These are phyloP conservation scores for Heliothis virescens DNA, from an alignment of 1,140 invertebrate genomes.

Conservation along the genomic window DNA sequence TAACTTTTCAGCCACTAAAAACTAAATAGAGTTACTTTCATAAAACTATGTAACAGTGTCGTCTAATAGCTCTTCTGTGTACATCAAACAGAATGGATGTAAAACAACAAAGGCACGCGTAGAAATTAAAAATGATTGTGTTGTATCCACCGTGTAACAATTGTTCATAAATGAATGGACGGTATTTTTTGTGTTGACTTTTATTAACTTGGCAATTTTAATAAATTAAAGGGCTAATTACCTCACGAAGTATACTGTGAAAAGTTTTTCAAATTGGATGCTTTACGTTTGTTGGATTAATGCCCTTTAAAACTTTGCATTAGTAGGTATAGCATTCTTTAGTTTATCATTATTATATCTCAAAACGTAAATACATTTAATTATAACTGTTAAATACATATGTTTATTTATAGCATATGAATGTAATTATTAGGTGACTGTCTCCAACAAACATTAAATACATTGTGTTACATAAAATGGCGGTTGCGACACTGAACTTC, in stretches of 20 bases:
- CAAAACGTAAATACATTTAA: not conserved
- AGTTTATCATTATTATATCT: not conserved
- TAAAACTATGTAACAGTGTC: conserved; percentile 35
- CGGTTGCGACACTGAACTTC: conserved; percentile 81
- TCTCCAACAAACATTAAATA: conserved; percentile 11
- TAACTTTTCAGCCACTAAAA: conserved; percentile 50
- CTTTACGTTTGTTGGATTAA: too few species aligned
- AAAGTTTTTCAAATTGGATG: not conserved
- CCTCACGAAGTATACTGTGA: conserved; percentile 1
- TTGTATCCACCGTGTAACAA: conserved; percentile 9
- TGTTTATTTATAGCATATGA: conserved; percentile 1
- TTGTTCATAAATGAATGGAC: conserved; percentile 32
- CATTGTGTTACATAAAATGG: conserved; percentile 63
- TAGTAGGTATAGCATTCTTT: too few species aligned
- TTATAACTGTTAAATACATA: not conserved
- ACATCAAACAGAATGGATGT: conserved; percentile 5
- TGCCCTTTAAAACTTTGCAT: too few species aligned
- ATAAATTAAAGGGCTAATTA: conserved; percentile 36
- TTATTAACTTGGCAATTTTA: conserved; percentile 24
- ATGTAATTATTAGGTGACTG: conserved; percentile 4
- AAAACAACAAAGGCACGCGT: conserved; percentile 40
- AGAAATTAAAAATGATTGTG: conserved; percentile 35
- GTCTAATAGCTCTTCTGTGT: conserved; percentile 12
- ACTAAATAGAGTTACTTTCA: conserved; percentile 40
- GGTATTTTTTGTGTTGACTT: conserved; percentile 33